Conservation (phyloP, 2,888 invertebrate species). For the Macrosoma leucophasiata region DNA sequence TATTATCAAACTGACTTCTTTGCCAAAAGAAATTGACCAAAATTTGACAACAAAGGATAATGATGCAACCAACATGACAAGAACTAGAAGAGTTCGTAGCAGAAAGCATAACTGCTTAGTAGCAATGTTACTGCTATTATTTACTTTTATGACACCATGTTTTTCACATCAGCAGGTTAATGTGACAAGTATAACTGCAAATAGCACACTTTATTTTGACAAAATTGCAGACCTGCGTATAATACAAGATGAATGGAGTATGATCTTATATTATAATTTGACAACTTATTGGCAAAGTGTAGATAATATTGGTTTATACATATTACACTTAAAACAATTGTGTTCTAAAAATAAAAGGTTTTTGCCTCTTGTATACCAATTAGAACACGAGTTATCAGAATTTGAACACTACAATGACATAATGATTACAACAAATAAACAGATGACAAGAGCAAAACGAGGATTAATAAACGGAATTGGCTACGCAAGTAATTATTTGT, state of each 20-base stretch:
- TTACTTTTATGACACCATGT: too few relatives aligned
- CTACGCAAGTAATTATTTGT: constrained; percentile 4
- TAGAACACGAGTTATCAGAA: neutral
- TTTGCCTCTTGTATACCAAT: neutral
- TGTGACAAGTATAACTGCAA: neutral
- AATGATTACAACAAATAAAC: constrained; percentile 1
- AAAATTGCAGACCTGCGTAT: constrained; percentile 10
- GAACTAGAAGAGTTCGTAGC: too few relatives aligned
- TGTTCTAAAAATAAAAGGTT: neutral
- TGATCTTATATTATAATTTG: constrained; percentile 13
- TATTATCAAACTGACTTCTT: too few relatives aligned
- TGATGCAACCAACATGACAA: too few relatives aligned
- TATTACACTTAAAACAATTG: too few relatives aligned
- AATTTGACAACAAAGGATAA: too few relatives aligned
- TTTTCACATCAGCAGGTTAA: neutral
- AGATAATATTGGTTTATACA: too few relatives aligned
- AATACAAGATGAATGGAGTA: constrained; percentile 15
- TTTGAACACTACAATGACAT: constrained; percentile 1
- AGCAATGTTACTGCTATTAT: too few relatives aligned
- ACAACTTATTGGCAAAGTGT: constrained; percentile 11
- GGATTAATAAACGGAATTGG: constrained; percentile 9
- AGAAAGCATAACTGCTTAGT: too few relatives aligned
- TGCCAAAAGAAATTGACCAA: neutral
- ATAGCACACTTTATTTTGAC: constrained; percentile 9
- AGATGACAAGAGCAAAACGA: neutral